Evolutionary conservation across 2,113 vertebrate species (phyloP), one percentile per base, ranked within the genome.

Genomic region (Microcebus lehilahytsara): DNA sequence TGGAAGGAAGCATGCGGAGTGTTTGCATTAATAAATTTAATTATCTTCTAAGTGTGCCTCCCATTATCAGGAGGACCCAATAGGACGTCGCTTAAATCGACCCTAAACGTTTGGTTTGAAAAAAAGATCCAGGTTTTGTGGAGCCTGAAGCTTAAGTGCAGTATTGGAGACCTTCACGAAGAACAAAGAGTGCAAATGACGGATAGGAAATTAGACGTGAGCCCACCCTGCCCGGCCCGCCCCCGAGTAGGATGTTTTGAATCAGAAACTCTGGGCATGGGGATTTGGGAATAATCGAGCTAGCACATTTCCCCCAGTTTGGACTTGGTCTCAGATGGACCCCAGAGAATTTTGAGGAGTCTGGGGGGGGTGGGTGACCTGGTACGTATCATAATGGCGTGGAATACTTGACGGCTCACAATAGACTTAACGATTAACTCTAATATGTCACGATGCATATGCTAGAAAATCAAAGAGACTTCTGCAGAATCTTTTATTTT

Each of bases 11-110:
- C 72, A 91, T 22, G 53, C 12, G 62, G 60, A 92, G 87, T 79
- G 79, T 51, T 85, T 83, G 37, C 23, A 78, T 78, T 96, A 85
- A 75, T 94, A 85, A 80, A 30, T 95, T 78, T 97, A 89, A 91
- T 93, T 85, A 80, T 92, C 22, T 95, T n/a, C 72, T 74, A 95
- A 97, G 51, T 67, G 46, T 93, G 34, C 3, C 79, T 49, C 74
- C 60, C 32, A 34, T 77, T 92, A 46, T 92, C 17, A 67, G n/a
- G 49, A 22, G 12, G n/a, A 30, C 10, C 51, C 25, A 78, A 34
- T 19, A 74, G 56, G 60, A 40, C 12, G 69, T 85, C 86, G 71
- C 87, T 96, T 89, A 93, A 69, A 37, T 81, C 88, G 64, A 64
- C 10, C 0, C 30, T 79, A 91, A 81, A 75, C 85, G 64, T 58